Percentiles rank a stretch among this genome's conserved stretches.
phyloP scores from a whole-genome alignment of 2,113 vertebrate genomes.

The Proteles cristata region DNA sequence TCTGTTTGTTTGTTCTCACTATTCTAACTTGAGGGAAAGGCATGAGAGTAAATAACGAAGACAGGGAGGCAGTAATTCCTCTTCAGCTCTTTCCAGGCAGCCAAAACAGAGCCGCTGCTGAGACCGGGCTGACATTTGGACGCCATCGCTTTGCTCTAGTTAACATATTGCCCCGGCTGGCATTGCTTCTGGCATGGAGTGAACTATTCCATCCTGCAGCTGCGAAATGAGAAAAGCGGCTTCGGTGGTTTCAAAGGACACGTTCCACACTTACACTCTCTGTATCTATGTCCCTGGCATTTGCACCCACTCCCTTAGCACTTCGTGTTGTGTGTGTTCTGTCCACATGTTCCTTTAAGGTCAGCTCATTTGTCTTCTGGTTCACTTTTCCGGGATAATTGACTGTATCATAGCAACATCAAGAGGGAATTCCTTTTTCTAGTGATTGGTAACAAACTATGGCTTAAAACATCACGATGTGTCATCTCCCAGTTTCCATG shows the following conservation, averaged over 20 bases:
- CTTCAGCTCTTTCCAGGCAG: accelerated
- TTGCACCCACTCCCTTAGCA: background rate
- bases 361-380: background rate
- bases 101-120: accelerated
- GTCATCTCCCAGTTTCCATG: background rate
- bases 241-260: accelerated
- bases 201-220: accelerated
- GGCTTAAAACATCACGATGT: background rate
- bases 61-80: no score
- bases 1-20: background rate
- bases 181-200: accelerated
- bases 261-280: accelerated
- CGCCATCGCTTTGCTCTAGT: accelerated
- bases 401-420: background rate
- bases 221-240: background rate
- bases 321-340: background rate
- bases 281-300: accelerated
- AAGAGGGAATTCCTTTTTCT: background rate
- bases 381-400: background rate
- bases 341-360: background rate
- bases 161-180: accelerated
- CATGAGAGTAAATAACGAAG: background rate
- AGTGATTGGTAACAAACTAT: background rate
- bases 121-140: background rate
- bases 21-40: background rate